phyloP scores from a whole-genome alignment of 2,113 vertebrate genomes.

The Podarcis muralis region DNA sequence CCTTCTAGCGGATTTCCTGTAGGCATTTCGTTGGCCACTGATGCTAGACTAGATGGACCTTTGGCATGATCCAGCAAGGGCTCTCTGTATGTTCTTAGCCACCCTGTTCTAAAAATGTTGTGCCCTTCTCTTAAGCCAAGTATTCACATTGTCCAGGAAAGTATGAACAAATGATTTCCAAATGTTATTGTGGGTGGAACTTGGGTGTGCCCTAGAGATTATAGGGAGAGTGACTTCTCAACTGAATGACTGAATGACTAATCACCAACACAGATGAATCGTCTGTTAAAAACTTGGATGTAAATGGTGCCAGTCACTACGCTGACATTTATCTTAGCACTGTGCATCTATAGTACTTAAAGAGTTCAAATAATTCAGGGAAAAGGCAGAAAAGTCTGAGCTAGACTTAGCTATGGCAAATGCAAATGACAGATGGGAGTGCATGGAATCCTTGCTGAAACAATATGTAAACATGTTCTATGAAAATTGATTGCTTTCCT shows the following conservation, averaged over 20 bases:
- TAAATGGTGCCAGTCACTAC: not conserved
- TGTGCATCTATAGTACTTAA: not conserved
- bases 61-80: too few species aligned
- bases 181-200: not conserved
- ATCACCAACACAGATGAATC: not conserved
- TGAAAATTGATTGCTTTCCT: not conserved
- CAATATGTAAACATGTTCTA: not conserved
- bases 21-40: too few species aligned
- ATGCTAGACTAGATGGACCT: too few species aligned
- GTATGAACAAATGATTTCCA: not conserved
- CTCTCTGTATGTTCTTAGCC: too few species aligned
- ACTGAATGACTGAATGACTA: not conserved
- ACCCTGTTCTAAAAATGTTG: not conserved
- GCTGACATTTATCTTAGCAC: not conserved
- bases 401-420: not conserved
- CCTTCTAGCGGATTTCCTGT: too few species aligned
- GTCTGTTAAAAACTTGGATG: not conserved
- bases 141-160: not conserved
- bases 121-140: not conserved
- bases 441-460: not conserved
- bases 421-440: not conserved
- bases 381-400: not conserved
- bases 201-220: not conserved
- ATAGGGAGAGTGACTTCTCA: not conserved
- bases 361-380: not conserved